Evolutionary conservation across 2,888 invertebrate species (phyloP).

Genomic region (Cinara cedri): DNA sequence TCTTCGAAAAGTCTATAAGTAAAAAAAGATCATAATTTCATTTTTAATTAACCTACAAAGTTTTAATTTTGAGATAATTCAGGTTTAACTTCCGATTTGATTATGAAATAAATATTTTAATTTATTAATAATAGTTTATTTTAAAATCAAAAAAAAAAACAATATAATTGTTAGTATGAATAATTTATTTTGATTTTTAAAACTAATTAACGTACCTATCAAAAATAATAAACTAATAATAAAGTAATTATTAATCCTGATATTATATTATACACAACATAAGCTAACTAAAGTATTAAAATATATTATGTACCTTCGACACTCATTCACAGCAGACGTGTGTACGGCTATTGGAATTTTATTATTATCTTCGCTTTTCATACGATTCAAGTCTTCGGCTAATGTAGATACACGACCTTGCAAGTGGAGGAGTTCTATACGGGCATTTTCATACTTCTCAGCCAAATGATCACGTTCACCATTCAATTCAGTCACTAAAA

Average conservation of each 20-base stretch:
- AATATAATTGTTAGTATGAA: too few species aligned
- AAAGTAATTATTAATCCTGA: background rate
- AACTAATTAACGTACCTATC: too few species aligned
- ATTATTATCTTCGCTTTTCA: constrained; percentile 66
- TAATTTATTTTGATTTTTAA: too few species aligned
- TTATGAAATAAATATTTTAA: too few species aligned
- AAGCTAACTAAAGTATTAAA: background rate
- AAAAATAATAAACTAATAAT: too few species aligned
- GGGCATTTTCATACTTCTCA: constrained; percentile 69
- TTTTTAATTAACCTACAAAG: too few species aligned
- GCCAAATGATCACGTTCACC: constrained; percentile 73
- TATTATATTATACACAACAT: background rate
- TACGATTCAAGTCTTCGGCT: constrained; percentile 66
- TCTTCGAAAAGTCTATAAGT: constrained; percentile 72
- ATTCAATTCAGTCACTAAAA: constrained; percentile 62
- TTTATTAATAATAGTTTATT: too few species aligned
- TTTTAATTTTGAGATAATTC: too few species aligned
- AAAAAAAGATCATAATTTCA: background rate
- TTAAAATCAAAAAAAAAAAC: too few species aligned
- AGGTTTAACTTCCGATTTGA: too few species aligned
- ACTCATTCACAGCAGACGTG: constrained; percentile 74
- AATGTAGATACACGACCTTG: constrained; percentile 69
- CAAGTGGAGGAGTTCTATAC: constrained; percentile 68
- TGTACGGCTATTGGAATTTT: constrained; percentile 72
- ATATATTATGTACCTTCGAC: constrained; percentile 67